Evolutionary conservation across 1,140 invertebrate genomes (phyloP).

Genomic region (Sitobion miscanthi): DNA sequence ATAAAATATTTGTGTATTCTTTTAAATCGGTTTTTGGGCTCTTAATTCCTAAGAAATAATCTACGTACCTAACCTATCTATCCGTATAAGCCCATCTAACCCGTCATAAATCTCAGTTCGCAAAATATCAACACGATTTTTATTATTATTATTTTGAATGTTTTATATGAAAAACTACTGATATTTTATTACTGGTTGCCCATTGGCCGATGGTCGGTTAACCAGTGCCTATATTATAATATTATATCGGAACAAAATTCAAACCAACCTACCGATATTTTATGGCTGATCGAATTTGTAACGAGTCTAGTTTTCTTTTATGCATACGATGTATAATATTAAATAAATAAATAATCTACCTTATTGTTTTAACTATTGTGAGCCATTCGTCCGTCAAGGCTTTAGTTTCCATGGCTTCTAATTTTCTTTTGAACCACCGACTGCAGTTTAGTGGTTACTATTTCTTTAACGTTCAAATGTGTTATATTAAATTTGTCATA

Average conservation of each 20-base stretch:
- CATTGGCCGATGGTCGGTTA: not conserved
- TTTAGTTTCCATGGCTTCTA: not conserved
- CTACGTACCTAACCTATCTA: too few species aligned
- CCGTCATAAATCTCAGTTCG: not conserved
- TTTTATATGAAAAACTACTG: not conserved
- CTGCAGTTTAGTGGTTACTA: not conserved
- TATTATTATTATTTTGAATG: not conserved
- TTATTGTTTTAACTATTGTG: too few species aligned
- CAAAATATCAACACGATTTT: not conserved
- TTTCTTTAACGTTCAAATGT: not conserved
- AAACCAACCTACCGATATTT: not conserved
- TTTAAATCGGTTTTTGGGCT: not conserved
- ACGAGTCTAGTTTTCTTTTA: not conserved
- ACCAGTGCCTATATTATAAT: not conserved
- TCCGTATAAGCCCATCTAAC: too few species aligned
- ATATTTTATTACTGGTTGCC: not conserved
- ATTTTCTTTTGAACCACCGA: not conserved
- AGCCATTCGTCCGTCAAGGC: not conserved
- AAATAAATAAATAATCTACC: not conserved
- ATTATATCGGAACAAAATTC: not conserved
- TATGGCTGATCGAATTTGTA: not conserved
- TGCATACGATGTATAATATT: not conserved
- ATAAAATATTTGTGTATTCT: too few species aligned
- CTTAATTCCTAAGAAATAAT: not conserved
- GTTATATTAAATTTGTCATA: not conserved